A percentile compares a stretch with the other conserved stretches of the same genome.
Conservation (phyloP, 2,888 invertebrate genomes). For the Melipona beecheii region DNA sequence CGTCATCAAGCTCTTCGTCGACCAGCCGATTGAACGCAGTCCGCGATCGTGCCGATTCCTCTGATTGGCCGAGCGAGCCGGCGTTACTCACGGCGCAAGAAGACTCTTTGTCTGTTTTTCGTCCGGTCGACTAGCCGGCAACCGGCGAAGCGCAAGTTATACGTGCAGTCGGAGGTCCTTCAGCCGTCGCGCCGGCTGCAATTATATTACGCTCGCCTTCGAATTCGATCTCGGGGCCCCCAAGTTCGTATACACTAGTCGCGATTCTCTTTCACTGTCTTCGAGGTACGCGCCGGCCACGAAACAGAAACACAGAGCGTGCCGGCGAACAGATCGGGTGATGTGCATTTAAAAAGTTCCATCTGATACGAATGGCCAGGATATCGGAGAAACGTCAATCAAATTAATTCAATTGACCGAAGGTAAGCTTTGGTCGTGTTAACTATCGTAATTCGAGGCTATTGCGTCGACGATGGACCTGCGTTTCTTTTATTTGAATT, state of each 20-base stretch:
- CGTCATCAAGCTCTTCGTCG: constrained; percentile 49
- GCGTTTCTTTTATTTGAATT: neutral
- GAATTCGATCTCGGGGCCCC: constrained; percentile 41
- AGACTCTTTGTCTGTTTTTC: constrained; percentile 75
- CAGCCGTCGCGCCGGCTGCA: constrained; percentile 70
- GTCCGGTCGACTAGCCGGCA: constrained; percentile 64
- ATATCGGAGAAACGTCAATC: constrained; percentile 33
- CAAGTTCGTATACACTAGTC: constrained; percentile 11
- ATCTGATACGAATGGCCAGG: constrained; percentile 17
- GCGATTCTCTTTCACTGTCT: constrained; percentile 22
- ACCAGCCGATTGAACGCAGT: constrained; percentile 69
- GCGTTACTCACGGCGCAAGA: constrained; percentile 69
- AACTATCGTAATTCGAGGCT: neutral
- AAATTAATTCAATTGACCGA: neutral
- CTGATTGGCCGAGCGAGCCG: constrained; percentile 70
- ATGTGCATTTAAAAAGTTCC: constrained; percentile 30
- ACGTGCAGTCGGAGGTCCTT: constrained; percentile 72
- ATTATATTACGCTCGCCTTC: constrained; percentile 70
- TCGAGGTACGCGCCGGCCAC: constrained; percentile 18
- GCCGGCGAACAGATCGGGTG: constrained; percentile 40
- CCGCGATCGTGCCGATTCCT: constrained; percentile 72
- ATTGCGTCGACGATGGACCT: neutral
- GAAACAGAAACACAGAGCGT: constrained; percentile 19
- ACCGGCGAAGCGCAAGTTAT: constrained; percentile 66
- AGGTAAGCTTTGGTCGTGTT: constrained; percentile 32